Evolutionary conservation across 1,140 invertebrate species (phyloP).

Genomic region (Brachionus manjavacas): DNA sequence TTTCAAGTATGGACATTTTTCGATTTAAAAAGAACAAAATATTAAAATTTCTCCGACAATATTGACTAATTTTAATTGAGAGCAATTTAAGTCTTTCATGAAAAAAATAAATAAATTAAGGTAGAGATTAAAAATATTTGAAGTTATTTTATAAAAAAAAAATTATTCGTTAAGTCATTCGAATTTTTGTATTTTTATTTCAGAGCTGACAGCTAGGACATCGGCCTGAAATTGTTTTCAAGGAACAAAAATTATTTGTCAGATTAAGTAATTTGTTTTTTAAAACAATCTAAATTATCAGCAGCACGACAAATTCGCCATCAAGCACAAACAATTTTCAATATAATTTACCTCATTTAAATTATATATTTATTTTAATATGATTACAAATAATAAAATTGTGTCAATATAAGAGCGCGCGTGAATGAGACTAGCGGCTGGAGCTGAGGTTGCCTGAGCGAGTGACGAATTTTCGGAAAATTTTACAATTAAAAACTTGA

Average conservation of each 20-base stretch:
- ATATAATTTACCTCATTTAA: neutral
- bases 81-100: too few relatives aligned
- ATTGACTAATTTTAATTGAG: too few relatives aligned
- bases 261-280: conserved; percentile 14
- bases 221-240: neutral
- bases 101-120: too few relatives aligned
- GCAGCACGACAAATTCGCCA: conserved; percentile 16
- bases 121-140: too few relatives aligned
- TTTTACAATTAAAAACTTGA: conserved; percentile 29
- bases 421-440: neutral
- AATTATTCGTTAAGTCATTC: too few relatives aligned
- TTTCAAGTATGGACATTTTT: too few relatives aligned
- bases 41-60: too few relatives aligned
- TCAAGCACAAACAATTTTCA: conserved; percentile 32
- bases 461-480: conserved; percentile 17
- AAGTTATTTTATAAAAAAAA: too few relatives aligned
- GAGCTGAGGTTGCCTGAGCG: neutral
- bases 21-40: too few relatives aligned
- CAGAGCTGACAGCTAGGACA: neutral
- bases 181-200: neutral
- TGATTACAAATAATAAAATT: conserved; percentile 30
- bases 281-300: conserved; percentile 17
- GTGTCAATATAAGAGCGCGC: neutral
- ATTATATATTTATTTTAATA: conserved; percentile 25
- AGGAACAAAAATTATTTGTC: neutral